Base-by-base conservation (phyloP, 2,888 invertebrate genomes). In the Drosophila robusta region DNA sequence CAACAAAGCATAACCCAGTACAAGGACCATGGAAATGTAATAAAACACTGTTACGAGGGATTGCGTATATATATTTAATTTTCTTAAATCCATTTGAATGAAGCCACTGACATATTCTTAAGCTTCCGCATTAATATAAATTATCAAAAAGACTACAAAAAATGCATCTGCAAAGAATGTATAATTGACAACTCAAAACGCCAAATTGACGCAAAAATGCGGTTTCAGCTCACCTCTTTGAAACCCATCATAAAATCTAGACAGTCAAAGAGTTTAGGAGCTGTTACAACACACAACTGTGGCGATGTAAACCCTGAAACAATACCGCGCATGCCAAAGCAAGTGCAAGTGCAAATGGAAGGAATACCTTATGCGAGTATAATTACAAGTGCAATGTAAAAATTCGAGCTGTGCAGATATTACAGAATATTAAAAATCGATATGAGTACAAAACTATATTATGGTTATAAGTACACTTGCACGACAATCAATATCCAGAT, bases 151-250 rank as follows among this genome's bases (percentile, higher is more conserved):
- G 41, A 51, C 56, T 44, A 52, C 42, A 24, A n/a, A 32, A 45
- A 57, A 36, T 16, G 38, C 54, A 61, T 38, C 44, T 3, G 14
- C 26, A 49, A 56, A 67, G 58, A 70, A 66, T 73, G 63, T 76
- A 76, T 62, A 62, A 65, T 87, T 83, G 87, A 75, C 75, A 77
- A 70, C 55, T 74, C 84, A 90, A 90, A 79, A 79, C 87, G 78
- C 88, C 87, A 90, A 87, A 90, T 90, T 90, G 90, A 90, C 80
- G 82, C 78, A 87, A 79, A 75, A 75, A 77, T 75, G 51, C 70
- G 55, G 45, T 34, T 58, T 42, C 16, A 24, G 46, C 63, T 60
- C 62, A 32, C 49, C 66, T 73, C 64, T 69, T 71, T 73, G 42
- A 61, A 42, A 63, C 51, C 56, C 66, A 58, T 22, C 54, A 36